phyloP scores from a whole-genome alignment of 2,797 vertebrate genomes.

The Bovichtus variegatus region DNA sequence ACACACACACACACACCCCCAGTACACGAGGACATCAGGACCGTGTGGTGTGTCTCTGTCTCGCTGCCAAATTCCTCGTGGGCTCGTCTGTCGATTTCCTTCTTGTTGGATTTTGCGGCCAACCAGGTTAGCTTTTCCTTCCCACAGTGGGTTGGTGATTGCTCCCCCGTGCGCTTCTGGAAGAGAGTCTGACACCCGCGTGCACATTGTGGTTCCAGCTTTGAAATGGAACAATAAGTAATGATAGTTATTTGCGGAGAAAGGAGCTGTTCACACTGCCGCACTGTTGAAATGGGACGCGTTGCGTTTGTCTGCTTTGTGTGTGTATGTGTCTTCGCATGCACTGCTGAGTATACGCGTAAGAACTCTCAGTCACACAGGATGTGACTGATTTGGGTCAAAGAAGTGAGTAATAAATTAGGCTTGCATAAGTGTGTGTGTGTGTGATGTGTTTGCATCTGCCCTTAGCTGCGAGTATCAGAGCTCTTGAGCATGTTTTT shows the following conservation, averaged over 20 bases:
- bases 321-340: constrained; percentile 33
- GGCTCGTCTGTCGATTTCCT: constrained; percentile 48
- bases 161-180: constrained; percentile 42
- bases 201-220: constrained; percentile 48
- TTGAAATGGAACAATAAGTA: constrained; percentile 63
- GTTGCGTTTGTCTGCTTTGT: constrained; percentile 38
- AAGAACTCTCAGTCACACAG: constrained; percentile 61
- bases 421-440: constrained; percentile 63
- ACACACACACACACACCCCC: background rate
- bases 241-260: constrained; percentile 45
- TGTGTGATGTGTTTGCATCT: constrained; percentile 48
- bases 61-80: constrained; percentile 51
- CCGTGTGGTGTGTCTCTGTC: constrained; percentile 22
- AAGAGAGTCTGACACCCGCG: constrained; percentile 45
- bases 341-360: constrained; percentile 61
- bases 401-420: constrained; percentile 80
- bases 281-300: constrained; percentile 32
- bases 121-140: constrained; percentile 52
- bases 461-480: constrained; percentile 58
- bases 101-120: constrained; percentile 39
- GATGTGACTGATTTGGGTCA: constrained; percentile 83
- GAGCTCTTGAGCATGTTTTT: constrained; percentile 54
- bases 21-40: background rate
- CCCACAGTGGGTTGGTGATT: constrained; percentile 37
- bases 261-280: constrained; percentile 31